Conservation (phyloP, 2,797 vertebrate genomes). For the Microctenopoma steveboyesi region DNA sequence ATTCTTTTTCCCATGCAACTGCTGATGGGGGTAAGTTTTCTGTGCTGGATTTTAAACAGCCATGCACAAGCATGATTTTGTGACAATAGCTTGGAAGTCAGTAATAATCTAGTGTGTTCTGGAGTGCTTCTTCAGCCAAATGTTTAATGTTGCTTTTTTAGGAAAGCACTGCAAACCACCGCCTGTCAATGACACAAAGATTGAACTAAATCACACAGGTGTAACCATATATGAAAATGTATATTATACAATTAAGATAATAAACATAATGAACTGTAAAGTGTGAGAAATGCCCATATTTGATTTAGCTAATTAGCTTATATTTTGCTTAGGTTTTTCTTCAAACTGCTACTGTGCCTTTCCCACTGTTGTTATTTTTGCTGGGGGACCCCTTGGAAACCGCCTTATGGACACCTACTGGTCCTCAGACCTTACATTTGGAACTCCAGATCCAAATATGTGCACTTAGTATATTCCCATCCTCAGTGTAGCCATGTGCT, state of each 20-base stretch:
- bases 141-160: background rate
- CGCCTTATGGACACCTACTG: slow-evolving; percentile 3
- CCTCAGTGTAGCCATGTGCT: slow-evolving; percentile 57
- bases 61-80: background rate
- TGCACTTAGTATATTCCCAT: slow-evolving; percentile 43
- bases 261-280: too few species aligned
- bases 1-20: background rate
- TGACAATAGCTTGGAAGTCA: background rate
- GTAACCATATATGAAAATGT: background rate
- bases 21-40: slow-evolving; percentile 1
- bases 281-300: background rate
- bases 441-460: slow-evolving; percentile 41
- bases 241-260: background rate
- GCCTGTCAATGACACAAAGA: background rate
- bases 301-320: background rate
- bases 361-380: slow-evolving; percentile 12
- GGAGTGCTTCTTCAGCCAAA: background rate
- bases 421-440: slow-evolving; percentile 43
- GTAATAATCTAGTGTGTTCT: too few species aligned
- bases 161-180: background rate
- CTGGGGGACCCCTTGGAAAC: slow-evolving; percentile 3
- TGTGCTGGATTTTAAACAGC: background rate
- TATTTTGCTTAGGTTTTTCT: background rate
- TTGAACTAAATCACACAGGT: background rate
- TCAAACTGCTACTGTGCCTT: background rate